phyloP scores from a whole-genome alignment of 2,888 invertebrate species.

The Nowickia ferox region DNA sequence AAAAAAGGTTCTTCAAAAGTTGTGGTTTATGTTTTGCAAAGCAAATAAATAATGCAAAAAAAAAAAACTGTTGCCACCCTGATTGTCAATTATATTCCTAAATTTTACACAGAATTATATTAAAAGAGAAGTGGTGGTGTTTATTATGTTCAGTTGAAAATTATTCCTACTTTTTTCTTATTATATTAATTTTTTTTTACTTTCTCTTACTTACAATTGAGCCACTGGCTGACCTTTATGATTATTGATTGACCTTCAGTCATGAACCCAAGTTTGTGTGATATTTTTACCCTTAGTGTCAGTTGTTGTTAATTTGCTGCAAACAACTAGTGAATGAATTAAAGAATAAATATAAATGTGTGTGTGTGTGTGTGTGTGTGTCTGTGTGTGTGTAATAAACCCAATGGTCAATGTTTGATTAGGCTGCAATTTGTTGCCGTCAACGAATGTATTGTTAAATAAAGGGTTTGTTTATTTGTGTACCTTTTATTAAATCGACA shows the following conservation, averaged over 20 bases:
- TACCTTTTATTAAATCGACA: not conserved
- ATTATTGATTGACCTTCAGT: slow-evolving; percentile 69
- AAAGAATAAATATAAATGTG: not conserved
- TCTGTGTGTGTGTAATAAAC: slow-evolving; percentile 13
- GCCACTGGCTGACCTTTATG: slow-evolving; percentile 60
- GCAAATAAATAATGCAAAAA: not conserved
- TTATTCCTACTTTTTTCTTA: not conserved
- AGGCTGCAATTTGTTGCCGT: slow-evolving; percentile 52
- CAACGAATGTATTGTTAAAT: slow-evolving; percentile 51
- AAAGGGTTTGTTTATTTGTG: slow-evolving; percentile 55
- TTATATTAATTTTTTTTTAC: not conserved
- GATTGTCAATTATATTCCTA: not conserved
- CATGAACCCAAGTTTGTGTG: slow-evolving; percentile 1
- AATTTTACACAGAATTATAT: not conserved
- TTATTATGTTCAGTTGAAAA: slow-evolving; percentile 24
- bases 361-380: not conserved
- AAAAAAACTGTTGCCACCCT: slow-evolving; percentile 57
- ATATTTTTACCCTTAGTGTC: not conserved
- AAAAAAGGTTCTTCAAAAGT: not conserved
- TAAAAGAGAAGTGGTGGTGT: not conserved
- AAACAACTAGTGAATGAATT: not conserved
- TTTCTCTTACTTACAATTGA: not conserved
- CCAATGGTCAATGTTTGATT: slow-evolving; percentile 60
- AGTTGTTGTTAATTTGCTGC: not conserved
- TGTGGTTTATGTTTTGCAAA: slow-evolving; percentile 44